phyloP scores from a whole-genome alignment of 1,140 invertebrate genomes.

The Stegodyphus mimosarum region DNA sequence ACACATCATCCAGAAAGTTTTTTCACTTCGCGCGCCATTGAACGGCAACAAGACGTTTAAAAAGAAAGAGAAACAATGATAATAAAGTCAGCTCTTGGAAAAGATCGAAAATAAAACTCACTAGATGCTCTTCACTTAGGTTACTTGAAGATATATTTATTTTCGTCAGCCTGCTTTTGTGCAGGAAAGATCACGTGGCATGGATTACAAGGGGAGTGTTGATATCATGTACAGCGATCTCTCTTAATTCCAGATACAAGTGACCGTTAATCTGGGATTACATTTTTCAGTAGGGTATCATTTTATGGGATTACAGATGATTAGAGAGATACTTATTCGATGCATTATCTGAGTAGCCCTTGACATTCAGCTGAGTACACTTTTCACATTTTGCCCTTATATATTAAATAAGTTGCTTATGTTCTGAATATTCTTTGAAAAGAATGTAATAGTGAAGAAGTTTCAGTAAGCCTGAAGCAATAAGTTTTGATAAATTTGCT shows the following conservation, averaged over 20 bases:
- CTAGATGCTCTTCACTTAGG: too few relatives aligned
- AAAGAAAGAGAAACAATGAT: background rate
- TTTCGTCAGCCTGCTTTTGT: too few relatives aligned
- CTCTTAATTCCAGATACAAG: constrained; percentile 6
- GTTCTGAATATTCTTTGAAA: too few relatives aligned
- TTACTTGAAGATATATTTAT: too few relatives aligned
- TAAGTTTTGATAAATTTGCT: too few relatives aligned
- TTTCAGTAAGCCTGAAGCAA: too few relatives aligned
- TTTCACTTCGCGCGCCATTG: background rate
- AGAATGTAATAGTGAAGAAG: too few relatives aligned
- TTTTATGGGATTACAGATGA: constrained; percentile 26
- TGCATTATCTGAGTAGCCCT: background rate
- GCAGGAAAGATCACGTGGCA: background rate
- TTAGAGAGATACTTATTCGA: constrained; percentile 1
- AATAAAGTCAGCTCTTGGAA: background rate
- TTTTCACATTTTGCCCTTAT: background rate
- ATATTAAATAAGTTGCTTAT: too few relatives aligned
- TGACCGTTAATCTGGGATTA: constrained; percentile 16
- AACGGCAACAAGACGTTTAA: background rate
- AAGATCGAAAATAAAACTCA: background rate
- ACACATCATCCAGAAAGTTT: background rate
- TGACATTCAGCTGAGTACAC: background rate
- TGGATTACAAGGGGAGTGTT: background rate
- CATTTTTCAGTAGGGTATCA: constrained; percentile 10
- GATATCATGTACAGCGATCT: background rate